Evolutionary conservation across 1,140 invertebrate species (phyloP), one percentile per base, ranked within the genome.

Genomic region (Heliothis subflexa): DNA sequence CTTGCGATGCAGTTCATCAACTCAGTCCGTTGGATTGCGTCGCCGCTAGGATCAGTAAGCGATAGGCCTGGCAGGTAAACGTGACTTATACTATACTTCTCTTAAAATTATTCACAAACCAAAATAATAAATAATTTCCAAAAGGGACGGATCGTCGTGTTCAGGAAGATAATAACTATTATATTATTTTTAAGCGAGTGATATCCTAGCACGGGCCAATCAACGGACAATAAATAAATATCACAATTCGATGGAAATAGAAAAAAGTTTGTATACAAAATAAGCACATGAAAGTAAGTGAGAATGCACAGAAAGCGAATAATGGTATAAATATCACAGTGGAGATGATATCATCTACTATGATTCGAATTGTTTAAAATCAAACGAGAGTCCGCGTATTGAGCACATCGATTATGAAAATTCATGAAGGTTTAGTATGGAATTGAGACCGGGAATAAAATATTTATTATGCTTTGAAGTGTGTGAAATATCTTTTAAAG

Each of bases 251-350:
- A 68, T 55, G 49, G 74, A 55, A 66, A 68, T 28, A 73, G 49
- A 77, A 68, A 68, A 25, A 77, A 40, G 50, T 55, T 55, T 66
- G 61, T 66, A 76, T 66, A 68, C 25, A 68, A 77, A 77, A 77
- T 55, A 55, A 77, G 62, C 47, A 55, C 62, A 50, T 47, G 74
- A 76, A 1, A 28, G 9, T 28, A 40, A 28, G 11, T 9, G 13
- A 25, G 72, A 68, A 66, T 61, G 78, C 47, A 64, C 59, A 55
- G 18, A 71, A 33, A 79, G 52, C 45, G 40, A 40, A 14, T 78
- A 84, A 84, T 82, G 83, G 71, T 83, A 85, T 81, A 85, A 85
- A 88, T 88, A 86, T 88, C 86, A 88, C 86, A 88, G 86, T 80
- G 78, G 74, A 3, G 66, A 84, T 85, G 85, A 88, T 86, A 88